Base-by-base conservation (phyloP, 2,888 invertebrate species). In the Pterobdella sp. region DNA sequence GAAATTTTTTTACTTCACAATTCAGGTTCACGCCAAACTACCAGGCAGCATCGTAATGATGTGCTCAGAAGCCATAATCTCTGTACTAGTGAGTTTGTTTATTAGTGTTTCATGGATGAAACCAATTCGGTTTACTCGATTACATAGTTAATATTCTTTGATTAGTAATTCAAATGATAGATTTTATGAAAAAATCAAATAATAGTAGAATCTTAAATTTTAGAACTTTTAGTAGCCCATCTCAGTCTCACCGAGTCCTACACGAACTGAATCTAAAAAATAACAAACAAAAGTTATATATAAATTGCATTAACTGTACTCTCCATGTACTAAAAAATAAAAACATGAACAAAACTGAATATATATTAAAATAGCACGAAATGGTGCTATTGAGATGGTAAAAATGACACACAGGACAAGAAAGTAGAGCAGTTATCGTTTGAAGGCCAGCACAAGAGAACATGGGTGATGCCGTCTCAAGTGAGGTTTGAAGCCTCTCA, bases 31-130 rank as follows among this genome's bases (percentile, higher is more conserved):
- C 26, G 60, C 60, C 60, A 56, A 26, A 22, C 26, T 56, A 26
- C 60, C 60, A 56, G 60, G 60, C 60, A 56, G n/a, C 60, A 56
- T 56, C n/a, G 60, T 56, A 3, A 56, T 56, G 60, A 4, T 56
- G 14, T 56, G 60, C n/a, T 56, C 60, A 26, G 10, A 56, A 56
- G 60, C 26, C 60, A 56, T 56, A 22, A 56, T 56, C 60, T 56
- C 60, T 26, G 60, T 56, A 22, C 10, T 56, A 4, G 60, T 56
- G 4, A 56, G 60, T 22, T 49, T 49, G 52, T 49, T 49, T 49
- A 18, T 49, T 18, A 18, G 52, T 49, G 14, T 49, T 14, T 49
- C 52, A 18, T n/a, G n/a, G n/a, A n/a, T n/a, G n/a, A n/a, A n/a
- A n/a, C n/a, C n/a, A n/a, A n/a, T n/a, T n/a, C n/a, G n/a, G n/a